A percentile compares a stretch with the other conserved stretches of the same genome.
phyloP scores from a whole-genome alignment of 2,797 vertebrate species.

The Rhinoraja longicauda region DNA sequence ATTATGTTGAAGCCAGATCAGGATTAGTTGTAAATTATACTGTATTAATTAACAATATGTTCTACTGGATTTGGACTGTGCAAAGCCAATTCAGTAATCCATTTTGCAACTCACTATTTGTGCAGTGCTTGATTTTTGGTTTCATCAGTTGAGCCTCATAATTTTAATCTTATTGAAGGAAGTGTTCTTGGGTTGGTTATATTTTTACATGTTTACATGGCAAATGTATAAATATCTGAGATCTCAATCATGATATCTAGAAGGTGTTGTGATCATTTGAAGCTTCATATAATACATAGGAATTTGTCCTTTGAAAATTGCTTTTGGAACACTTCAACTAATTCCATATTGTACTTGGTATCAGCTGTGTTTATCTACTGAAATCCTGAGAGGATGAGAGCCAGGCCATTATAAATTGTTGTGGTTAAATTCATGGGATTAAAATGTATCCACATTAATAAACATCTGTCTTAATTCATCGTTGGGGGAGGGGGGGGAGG shows the following conservation, averaged over 20 bases:
- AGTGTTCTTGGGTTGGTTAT: background rate
- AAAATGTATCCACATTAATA: background rate
- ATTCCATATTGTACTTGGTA: background rate
- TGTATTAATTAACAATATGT: background rate
- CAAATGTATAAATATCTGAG: background rate
- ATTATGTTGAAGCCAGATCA: background rate
- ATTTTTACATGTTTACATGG: background rate
- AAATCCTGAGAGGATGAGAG: background rate
- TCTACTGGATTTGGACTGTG: background rate
- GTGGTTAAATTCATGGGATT: background rate
- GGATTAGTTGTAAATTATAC: background rate
- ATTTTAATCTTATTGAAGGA: background rate
- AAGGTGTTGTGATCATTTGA: slow-evolving; percentile 9
- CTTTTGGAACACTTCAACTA: background rate
- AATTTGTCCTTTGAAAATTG: background rate
- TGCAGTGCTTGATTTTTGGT: background rate
- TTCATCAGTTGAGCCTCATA: background rate
- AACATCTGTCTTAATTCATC: background rate
- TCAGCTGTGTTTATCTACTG: background rate
- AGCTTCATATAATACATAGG: background rate
- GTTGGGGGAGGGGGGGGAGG: too few species aligned
- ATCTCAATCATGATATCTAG: background rate
- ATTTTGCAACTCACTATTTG: background rate
- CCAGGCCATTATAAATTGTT: background rate
- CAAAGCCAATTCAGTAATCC: background rate